These are phyloP conservation scores for Thereva nobilitata DNA, from an alignment of 2,888 invertebrate species.

Conservation along the genomic window DNA sequence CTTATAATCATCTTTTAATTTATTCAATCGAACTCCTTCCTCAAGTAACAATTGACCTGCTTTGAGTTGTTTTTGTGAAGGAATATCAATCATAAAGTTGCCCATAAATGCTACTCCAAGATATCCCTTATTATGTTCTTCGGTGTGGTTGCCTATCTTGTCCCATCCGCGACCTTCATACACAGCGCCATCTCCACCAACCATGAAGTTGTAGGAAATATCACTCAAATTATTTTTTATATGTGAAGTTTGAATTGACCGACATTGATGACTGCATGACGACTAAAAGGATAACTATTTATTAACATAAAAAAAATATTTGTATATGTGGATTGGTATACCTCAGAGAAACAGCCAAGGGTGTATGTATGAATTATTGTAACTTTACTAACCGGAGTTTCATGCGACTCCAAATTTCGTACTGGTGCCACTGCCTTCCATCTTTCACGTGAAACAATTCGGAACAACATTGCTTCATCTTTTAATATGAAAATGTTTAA, in stretches of 20 bases:
- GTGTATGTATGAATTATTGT: background rate
- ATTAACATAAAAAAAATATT: background rate
- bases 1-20: too few species aligned
- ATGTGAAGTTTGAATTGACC: conserved; percentile 65
- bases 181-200: conserved; percentile 76
- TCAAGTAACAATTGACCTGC: too few species aligned
- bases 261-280: too few species aligned
- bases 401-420: background rate
- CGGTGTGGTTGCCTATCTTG: conserved; percentile 70
- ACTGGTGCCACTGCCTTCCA: conserved; percentile 12
- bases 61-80: too few species aligned
- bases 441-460: conserved; percentile 10
- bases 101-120: too few species aligned
- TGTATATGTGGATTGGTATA: background rate
- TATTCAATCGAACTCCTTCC: too few species aligned
- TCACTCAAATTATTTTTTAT: conserved; percentile 70
- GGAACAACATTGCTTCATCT: background rate
- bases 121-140: too few species aligned
- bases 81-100: too few species aligned
- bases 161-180: conserved; percentile 79
- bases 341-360: background rate
- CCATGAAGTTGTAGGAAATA: conserved; percentile 76
- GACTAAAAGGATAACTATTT: background rate
- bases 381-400: background rate
- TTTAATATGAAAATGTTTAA: background rate